These are phyloP conservation scores for Tiliacea citrago DNA, from an alignment of 2,888 invertebrate genomes.

Conservation along the genomic window DNA sequence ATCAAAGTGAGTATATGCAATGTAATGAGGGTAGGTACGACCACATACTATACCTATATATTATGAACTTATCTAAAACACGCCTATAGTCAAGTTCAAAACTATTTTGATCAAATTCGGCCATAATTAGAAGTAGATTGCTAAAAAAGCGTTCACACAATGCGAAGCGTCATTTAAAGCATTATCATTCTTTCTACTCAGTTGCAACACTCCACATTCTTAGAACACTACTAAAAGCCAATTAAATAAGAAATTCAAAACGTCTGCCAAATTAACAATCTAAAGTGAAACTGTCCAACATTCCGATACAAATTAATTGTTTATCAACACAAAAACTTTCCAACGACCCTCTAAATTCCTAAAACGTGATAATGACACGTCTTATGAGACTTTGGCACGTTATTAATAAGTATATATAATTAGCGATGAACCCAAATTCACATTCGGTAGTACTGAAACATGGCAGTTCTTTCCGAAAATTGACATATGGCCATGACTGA, in stretches of 20 bases:
- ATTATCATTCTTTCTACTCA: constrained; percentile 21
- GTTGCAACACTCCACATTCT: constrained; percentile 28
- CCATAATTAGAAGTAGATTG: not conserved
- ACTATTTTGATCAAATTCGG: not conserved
- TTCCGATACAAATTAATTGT: constrained; percentile 44
- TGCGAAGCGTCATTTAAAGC: not conserved
- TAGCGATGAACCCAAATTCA: not conserved
- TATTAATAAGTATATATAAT: constrained; percentile 1
- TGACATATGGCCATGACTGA: not conserved
- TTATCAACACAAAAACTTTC: constrained; percentile 37
- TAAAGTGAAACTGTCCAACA: constrained; percentile 33
- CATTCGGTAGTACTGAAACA: not conserved
- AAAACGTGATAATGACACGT: constrained; percentile 11
- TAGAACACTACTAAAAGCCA: constrained; percentile 29
- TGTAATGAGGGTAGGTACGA: too few relatives aligned
- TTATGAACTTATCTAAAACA: not conserved
- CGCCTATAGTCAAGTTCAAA: too few relatives aligned
- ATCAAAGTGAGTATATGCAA: not conserved
- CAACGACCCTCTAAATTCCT: constrained; percentile 22
- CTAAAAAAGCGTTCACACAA: constrained; percentile 1
- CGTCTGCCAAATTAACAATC: constrained; percentile 40
- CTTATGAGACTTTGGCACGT: not conserved
- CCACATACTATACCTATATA: too few relatives aligned
- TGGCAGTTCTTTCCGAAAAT: not conserved
- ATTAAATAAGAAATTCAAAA: constrained; percentile 31